Evolutionary conservation across 2,113 vertebrate species (phyloP).

Genomic region (Amblyornis subalaris): DNA sequence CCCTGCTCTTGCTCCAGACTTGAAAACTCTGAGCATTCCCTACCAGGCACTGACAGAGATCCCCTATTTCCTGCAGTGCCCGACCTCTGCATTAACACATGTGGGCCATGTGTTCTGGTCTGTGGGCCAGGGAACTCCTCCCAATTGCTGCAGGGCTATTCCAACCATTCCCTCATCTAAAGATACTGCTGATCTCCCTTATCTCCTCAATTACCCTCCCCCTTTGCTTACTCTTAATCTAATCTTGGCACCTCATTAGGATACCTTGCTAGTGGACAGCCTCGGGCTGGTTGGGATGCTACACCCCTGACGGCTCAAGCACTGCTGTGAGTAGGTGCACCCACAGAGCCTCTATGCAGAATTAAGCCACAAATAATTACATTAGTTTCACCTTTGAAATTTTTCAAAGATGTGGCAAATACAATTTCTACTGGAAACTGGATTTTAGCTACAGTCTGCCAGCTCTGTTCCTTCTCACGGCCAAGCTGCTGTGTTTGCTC

Average conservation of each 20-base stretch:
- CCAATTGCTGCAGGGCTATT: accelerated
- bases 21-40: not conserved
- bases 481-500: not conserved
- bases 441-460: not conserved
- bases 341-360: not conserved
- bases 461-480: not conserved
- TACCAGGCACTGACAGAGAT: not conserved
- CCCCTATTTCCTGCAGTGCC: accelerated
- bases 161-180: not conserved
- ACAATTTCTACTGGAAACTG: not conserved
- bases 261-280: not conserved
- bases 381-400: not conserved
- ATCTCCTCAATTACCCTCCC: too few species aligned
- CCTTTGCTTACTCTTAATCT: accelerated
- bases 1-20: not conserved
- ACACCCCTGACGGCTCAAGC: accelerated
- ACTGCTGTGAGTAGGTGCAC: not conserved
- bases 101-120: too few species aligned
- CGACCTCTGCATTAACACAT: not conserved
- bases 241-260: accelerated
- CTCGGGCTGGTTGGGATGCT: accelerated
- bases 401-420: not conserved
- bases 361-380: not conserved
- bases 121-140: not conserved
- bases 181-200: too few species aligned